A percentile compares a stretch with the other conserved stretches of the same genome.
Conservation (phyloP, 1,140 invertebrate species). For the Anastrepha obliqua region DNA sequence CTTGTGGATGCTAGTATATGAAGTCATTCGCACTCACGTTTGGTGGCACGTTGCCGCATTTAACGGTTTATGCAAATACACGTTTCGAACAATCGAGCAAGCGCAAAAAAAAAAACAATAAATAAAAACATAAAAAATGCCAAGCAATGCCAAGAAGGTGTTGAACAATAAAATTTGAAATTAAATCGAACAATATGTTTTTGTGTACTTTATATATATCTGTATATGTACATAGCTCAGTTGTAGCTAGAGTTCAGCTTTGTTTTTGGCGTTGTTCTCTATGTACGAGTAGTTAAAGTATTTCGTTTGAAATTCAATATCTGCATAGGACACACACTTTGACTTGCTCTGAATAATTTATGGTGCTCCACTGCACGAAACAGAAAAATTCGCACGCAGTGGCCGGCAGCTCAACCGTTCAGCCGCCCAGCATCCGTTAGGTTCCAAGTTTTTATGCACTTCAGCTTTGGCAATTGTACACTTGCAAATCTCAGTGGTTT, state of each 20-base stretch:
- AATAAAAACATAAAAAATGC: not conserved
- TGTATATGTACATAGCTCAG: not conserved
- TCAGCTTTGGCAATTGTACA: slow-evolving; percentile 19
- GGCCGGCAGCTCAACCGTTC: not conserved
- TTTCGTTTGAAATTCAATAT: slow-evolving; percentile 33
- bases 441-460: not conserved
- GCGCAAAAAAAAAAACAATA: not conserved
- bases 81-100: not conserved
- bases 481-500: slow-evolving; percentile 43
- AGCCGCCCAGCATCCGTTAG: not conserved
- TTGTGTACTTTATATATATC: not conserved
- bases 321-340: not conserved
- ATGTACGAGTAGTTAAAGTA: not conserved
- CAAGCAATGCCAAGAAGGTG: slow-evolving; percentile 37
- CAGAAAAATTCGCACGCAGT: slow-evolving; percentile 32
- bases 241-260: not conserved
- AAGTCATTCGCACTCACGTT: slow-evolving; percentile 16
- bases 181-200: slow-evolving; percentile 38
- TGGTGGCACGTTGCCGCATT: not conserved
- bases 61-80: slow-evolving; percentile 43
- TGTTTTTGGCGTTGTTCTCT: not conserved
- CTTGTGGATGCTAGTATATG: slow-evolving; percentile 5
- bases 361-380: slow-evolving; percentile 36
- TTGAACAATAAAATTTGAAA: slow-evolving; percentile 47
- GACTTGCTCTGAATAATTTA: slow-evolving; percentile 53